Evolutionary conservation across 2,113 vertebrate genomes (phyloP).

Genomic region (Phalacrocorax pelagicus): DNA sequence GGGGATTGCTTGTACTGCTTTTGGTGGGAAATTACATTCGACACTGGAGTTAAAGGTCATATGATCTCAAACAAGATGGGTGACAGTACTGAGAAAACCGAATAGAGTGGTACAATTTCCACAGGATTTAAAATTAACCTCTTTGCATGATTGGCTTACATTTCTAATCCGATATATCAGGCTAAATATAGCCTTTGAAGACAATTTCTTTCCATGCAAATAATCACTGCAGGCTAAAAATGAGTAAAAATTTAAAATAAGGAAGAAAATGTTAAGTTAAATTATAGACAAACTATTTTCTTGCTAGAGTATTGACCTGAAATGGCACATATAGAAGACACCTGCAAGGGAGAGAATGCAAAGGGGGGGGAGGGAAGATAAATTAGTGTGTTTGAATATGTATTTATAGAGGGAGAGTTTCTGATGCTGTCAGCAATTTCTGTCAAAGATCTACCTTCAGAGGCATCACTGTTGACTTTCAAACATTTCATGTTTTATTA

Average conservation of each 20-base stretch:
- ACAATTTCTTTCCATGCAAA: slow-evolving; percentile 33
- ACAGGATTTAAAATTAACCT: slow-evolving; percentile 60
- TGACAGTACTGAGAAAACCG: slow-evolving; percentile 7
- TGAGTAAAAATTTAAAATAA: background rate
- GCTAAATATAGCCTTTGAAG: slow-evolving; percentile 60
- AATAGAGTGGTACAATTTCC: slow-evolving; percentile 22
- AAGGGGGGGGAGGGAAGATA: background rate
- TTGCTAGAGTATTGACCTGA: background rate
- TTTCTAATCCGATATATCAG: slow-evolving; percentile 59
- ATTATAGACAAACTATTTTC: background rate
- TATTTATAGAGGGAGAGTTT: slow-evolving; percentile 18
- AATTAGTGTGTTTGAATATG: background rate
- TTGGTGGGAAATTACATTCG: background rate
- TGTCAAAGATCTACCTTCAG: background rate
- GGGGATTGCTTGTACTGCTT: background rate
- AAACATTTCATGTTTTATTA: slow-evolving; percentile 25
- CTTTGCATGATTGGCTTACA: slow-evolving; percentile 56
- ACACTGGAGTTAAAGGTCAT: background rate
- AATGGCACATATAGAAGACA: background rate
- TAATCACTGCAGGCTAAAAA: slow-evolving; percentile 4
- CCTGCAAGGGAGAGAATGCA: background rate
- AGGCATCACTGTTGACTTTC: background rate
- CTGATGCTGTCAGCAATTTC: slow-evolving; percentile 1
- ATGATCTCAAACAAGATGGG: background rate
- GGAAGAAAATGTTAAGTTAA: background rate